Evolutionary conservation across 2,888 invertebrate species (phyloP).

Genomic region (Cosmorhoe ocellata): DNA sequence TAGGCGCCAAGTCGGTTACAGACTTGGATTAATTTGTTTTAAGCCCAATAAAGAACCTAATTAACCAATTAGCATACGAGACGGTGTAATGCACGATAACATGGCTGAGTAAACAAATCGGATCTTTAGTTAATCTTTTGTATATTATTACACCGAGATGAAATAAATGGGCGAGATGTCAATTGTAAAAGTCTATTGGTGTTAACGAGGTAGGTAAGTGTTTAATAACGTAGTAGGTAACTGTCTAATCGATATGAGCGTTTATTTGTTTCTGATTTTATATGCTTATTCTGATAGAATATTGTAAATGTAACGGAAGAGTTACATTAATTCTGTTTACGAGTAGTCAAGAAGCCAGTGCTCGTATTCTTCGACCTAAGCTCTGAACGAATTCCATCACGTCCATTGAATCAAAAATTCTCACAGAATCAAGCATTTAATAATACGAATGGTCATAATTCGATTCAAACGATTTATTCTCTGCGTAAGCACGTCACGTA

Average conservation of each 20-base stretch:
- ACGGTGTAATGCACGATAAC: conserved; percentile 37
- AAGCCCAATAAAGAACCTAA: conserved; percentile 59
- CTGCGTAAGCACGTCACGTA: conserved; percentile 79
- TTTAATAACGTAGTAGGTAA: no score
- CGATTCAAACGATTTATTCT: conserved; percentile 77
- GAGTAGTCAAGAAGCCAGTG: neutral
- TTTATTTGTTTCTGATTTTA: no score
- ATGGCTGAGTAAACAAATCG: conserved; percentile 48
- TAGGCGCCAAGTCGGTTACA: conserved; percentile 60
- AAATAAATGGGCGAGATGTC: conserved; percentile 1
- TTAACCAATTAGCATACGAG: conserved; percentile 63
- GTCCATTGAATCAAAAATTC: conserved; percentile 69
- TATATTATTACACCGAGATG: conserved; percentile 9
- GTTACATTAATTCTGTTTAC: no score
- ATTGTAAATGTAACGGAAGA: no score
- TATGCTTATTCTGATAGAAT: no score
- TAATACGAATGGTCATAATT: conserved; percentile 75
- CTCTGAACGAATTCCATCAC: conserved; percentile 59
- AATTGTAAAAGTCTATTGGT: conserved; percentile 3
- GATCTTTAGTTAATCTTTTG: conserved; percentile 25
- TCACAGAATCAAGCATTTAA: conserved; percentile 79
- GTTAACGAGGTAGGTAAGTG: neutral
- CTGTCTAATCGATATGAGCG: no score
- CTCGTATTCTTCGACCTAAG: neutral
- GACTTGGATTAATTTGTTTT: conserved; percentile 62